These are phyloP conservation scores for Rhincodon typus DNA, from an alignment of 2,797 vertebrate genomes.

Conservation along the genomic window DNA sequence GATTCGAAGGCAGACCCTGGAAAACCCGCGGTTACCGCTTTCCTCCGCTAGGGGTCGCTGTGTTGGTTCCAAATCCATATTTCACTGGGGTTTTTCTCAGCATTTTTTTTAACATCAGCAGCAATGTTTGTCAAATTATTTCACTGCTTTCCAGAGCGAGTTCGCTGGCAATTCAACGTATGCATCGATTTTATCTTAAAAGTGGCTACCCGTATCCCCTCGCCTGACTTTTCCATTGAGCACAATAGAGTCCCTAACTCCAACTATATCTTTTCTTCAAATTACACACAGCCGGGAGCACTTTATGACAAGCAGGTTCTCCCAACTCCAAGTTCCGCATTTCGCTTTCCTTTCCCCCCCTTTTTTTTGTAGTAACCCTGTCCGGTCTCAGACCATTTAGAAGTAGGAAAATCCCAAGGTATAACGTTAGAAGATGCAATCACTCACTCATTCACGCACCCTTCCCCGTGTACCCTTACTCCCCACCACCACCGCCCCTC, in stretches of 20 bases:
- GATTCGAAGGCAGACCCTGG: background rate
- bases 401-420: background rate
- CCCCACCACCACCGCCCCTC: background rate
- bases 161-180: background rate
- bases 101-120: background rate
- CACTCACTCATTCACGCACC: background rate
- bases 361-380: no score
- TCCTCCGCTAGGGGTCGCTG: conserved; percentile 14
- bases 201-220: background rate
- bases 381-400: background rate
- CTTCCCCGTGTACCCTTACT: background rate
- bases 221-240: background rate
- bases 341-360: no score
- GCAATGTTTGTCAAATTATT: conserved; percentile 7
- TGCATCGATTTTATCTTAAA: background rate
- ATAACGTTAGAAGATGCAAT: background rate
- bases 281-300: background rate
- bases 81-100: background rate
- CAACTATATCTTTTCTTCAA: background rate
- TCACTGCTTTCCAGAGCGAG: background rate
- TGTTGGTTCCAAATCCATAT: background rate
- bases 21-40: background rate
- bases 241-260: background rate
- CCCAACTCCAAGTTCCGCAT: background rate
- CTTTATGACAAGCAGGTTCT: background rate